Evolutionary conservation across 2,797 vertebrate genomes (phyloP), one percentile per base, ranked within the genome.

Genomic region (Betta splendens): DNA sequence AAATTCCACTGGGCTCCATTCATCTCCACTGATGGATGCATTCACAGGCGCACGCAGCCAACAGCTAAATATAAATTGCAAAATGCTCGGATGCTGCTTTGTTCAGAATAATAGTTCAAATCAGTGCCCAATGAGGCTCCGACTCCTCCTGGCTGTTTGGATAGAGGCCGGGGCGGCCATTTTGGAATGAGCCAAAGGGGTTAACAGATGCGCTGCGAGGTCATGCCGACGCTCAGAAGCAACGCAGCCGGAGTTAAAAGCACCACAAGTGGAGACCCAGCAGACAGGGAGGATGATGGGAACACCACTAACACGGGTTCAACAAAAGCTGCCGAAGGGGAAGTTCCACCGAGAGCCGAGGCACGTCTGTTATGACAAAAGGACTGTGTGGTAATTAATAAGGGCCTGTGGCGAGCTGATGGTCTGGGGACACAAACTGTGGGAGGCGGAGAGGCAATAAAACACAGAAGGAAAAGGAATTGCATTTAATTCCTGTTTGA

Each of bases 1-100:
- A 83, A 84, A 83, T 79, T 70, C 72, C 73, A 69, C 70, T 79
- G 75, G 84, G 74, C 58, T 75, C 54, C 62, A 64, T 79, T 87
- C 69, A 78, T 75, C 49, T 55, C 16, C 62, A 33, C 35, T 65
- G 63, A 81, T 58, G 52, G 76, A 76, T 42, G 67, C 33, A 13
- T 69, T 79, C 67, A 60, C 49, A 29, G 48, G 33, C 6, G 23
- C 56, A 65, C 32, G 64, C 10, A 35, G 62, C 51, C 47, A 0
- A 31, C 42, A 23, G 81, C 44, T 0, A 60, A 56, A 48, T 5
- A 20, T 2, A 37, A 49, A 47, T 1, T 50, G 58, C 25, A 2
- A 0, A 2, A 46, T 50, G 60, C 64, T 51, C 7, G 2, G 46
- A 48, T 1, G 49, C 0, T 5, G 21, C 25, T 26, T 10, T 3